A percentile compares a stretch with the other conserved stretches of the same genome.
These are phyloP conservation scores for Castor canadensis DNA, from an alignment of 2,113 vertebrate genomes.

Conservation along the genomic window DNA sequence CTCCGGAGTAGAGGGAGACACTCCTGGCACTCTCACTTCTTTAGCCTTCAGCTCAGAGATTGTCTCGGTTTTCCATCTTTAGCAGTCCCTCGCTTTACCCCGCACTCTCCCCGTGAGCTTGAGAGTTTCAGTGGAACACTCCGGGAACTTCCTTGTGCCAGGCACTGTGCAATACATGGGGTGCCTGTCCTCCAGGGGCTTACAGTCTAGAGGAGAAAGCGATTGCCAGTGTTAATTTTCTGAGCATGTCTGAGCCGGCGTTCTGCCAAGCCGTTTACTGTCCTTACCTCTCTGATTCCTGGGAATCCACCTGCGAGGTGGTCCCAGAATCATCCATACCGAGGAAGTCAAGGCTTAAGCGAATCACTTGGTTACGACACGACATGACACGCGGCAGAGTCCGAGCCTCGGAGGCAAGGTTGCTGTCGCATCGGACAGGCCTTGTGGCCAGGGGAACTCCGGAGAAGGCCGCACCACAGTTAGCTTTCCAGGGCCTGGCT, in stretches of 20 bases:
- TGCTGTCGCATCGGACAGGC: fast-evolving
- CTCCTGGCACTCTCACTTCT: not conserved
- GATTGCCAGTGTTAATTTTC: not conserved
- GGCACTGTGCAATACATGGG: not conserved
- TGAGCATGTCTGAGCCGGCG: not conserved
- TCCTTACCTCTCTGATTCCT: not conserved
- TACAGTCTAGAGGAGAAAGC: not conserved
- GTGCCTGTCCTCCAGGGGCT: not conserved
- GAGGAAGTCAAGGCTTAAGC: not conserved
- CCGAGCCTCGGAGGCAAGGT: not conserved
- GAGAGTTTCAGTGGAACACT: not conserved
- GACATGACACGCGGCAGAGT: not conserved
- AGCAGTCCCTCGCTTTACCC: not conserved
- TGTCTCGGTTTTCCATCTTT: not conserved
- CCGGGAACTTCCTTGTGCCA: not conserved
- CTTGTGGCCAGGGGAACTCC: not conserved
- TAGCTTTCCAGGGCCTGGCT: fast-evolving
- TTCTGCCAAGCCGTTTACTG: not conserved
- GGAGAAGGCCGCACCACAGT: not conserved
- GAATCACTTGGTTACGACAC: not conserved
- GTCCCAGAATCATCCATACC: not conserved
- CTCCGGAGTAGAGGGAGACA: no score
- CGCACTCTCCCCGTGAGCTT: not conserved
- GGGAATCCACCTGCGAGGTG: not conserved
- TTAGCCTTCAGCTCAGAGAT: not conserved